phyloP scores from a whole-genome alignment of 2,797 vertebrate species.

The Mormyrops attenuatus region DNA sequence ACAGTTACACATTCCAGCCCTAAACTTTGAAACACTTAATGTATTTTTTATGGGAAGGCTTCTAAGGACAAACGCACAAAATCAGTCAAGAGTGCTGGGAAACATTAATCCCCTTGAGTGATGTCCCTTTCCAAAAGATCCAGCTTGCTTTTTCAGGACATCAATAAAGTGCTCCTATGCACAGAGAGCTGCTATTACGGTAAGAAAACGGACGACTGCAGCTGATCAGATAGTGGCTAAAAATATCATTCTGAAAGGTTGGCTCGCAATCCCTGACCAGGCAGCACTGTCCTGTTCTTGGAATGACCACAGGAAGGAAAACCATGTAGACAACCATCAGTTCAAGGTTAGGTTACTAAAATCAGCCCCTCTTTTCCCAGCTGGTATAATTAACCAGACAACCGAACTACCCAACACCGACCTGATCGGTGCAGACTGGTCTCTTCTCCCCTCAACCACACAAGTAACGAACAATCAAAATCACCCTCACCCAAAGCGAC shows the following conservation, averaged over 20 bases:
- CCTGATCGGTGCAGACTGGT: background rate
- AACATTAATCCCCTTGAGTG: background rate
- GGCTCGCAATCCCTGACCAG: background rate
- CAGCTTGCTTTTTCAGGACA: background rate
- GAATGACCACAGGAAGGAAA: background rate
- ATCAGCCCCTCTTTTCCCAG: background rate
- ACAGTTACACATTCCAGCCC: background rate
- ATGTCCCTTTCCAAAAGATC: background rate
- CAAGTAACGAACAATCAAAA: background rate
- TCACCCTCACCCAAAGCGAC: background rate
- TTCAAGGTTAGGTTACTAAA: conserved; percentile 1
- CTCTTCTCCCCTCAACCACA: background rate
- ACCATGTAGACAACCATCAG: background rate
- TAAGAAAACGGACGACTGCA: background rate
- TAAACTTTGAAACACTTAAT: background rate
- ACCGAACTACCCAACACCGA: background rate
- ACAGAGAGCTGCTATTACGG: background rate
- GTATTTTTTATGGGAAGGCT: background rate
- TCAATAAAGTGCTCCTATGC: conserved; percentile 4
- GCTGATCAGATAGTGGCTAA: conserved; percentile 4
- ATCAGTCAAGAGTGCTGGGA: background rate
- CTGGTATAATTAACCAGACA: background rate
- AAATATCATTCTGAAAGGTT: background rate
- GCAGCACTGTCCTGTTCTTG: background rate
- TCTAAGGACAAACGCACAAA: background rate